phyloP scores from a whole-genome alignment of 1,140 invertebrate species.

The Drosophila sproati region DNA sequence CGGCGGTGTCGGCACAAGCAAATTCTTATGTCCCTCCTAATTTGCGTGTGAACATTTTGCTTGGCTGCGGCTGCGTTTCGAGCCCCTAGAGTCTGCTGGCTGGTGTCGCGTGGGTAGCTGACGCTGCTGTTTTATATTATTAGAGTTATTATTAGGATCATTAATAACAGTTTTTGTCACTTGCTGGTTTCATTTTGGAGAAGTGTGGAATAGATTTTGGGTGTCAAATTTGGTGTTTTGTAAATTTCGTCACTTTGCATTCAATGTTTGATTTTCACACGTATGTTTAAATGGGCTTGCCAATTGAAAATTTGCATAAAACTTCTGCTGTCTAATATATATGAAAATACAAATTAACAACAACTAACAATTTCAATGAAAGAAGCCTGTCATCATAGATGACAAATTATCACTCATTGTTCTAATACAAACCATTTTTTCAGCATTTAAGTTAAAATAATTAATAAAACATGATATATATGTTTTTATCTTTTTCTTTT shows the following conservation, averaged over 20 bases:
- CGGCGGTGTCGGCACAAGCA: slow-evolving; percentile 51
- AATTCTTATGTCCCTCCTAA: slow-evolving; percentile 83
- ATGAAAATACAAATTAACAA: slow-evolving; percentile 21
- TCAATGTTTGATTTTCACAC: slow-evolving; percentile 74
- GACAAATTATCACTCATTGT: too few relatives aligned
- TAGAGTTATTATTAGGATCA: slow-evolving; percentile 82
- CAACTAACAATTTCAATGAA: slow-evolving; percentile 2
- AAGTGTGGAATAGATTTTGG: slow-evolving; percentile 52
- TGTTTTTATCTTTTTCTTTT: too few relatives aligned
- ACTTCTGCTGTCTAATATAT: slow-evolving; percentile 36
- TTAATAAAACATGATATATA: too few relatives aligned
- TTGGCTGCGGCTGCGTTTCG: slow-evolving; percentile 34
- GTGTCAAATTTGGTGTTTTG: slow-evolving; percentile 73
- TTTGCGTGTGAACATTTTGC: slow-evolving; percentile 78
- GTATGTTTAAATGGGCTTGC: slow-evolving; percentile 72
- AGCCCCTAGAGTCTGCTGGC: neutral
- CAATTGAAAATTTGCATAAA: slow-evolving; percentile 67
- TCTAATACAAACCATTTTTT: neutral
- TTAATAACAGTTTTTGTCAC: slow-evolving; percentile 77
- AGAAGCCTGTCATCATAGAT: neutral
- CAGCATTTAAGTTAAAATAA: neutral
- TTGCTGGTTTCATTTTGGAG: slow-evolving; percentile 56
- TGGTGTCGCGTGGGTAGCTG: slow-evolving; percentile 54
- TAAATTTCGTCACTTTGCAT: slow-evolving; percentile 53
- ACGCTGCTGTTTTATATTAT: slow-evolving; percentile 76